Percentiles rank a stretch among this genome's conserved stretches.
phyloP scores from a whole-genome alignment of 2,113 vertebrate genomes.

The Pithys albifrons region DNA sequence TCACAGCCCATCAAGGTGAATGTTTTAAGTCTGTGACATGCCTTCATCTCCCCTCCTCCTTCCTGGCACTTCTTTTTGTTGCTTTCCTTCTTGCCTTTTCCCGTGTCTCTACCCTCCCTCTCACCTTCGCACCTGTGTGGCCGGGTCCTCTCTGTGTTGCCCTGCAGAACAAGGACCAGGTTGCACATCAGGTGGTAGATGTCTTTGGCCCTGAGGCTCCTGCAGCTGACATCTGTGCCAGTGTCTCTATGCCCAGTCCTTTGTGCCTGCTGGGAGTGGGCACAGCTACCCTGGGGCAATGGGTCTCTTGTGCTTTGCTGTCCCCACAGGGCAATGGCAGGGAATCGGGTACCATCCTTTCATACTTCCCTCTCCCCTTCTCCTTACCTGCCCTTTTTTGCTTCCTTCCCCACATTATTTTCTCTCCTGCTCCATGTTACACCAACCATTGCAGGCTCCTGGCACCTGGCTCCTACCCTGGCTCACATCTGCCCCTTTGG shows the following conservation, averaged over 20 bases:
- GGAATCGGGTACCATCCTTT: not conserved
- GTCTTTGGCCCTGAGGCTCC: not conserved
- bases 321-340: not conserved
- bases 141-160: not conserved
- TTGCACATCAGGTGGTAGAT: not conserved
- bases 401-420: not conserved
- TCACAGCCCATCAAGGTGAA: conserved; percentile 60
- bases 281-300: not conserved
- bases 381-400: not conserved
- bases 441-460: not conserved
- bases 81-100: not conserved
- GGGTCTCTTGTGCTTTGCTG: not conserved
- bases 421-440: not conserved
- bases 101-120: not conserved
- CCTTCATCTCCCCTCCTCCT: not conserved
- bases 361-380: not conserved
- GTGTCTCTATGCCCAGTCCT: not conserved
- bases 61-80: not conserved
- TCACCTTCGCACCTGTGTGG: not conserved
- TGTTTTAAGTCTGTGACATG: conserved; percentile 37
- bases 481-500: not conserved
- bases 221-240: not conserved
- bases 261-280: not conserved
- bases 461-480: not conserved
- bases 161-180: fast-evolving